These are phyloP conservation scores for Neoarius graeffei DNA, from an alignment of 2,113 vertebrate genomes.

Conservation along the genomic window DNA sequence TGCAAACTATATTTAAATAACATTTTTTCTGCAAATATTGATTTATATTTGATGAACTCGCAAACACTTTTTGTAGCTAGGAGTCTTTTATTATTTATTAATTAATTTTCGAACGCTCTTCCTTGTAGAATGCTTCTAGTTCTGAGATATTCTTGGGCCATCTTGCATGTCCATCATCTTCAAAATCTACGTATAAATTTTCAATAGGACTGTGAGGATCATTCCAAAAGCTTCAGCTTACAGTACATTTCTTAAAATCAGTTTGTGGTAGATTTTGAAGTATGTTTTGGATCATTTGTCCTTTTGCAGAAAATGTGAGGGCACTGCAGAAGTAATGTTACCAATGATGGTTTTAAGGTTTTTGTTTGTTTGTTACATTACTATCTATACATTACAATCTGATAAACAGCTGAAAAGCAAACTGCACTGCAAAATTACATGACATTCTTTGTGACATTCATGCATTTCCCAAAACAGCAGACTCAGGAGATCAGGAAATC, in stretches of 20 bases:
- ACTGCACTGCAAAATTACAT: not conserved
- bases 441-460: not conserved
- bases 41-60: not conserved
- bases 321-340: not conserved
- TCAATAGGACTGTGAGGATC: not conserved
- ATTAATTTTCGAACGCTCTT: not conserved
- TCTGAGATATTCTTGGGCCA: not conserved
- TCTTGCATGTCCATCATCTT: not conserved
- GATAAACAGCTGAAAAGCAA: not conserved
- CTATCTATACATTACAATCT: not conserved
- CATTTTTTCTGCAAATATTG: not conserved
- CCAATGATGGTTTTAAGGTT: too few species aligned
- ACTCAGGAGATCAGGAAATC: too few species aligned
- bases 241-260: not conserved
- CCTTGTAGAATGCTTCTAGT: not conserved
- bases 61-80: not conserved
- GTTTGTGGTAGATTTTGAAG: not conserved
- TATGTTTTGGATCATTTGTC: not conserved
- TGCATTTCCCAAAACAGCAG: not conserved
- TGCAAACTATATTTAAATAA: not conserved
- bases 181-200: not conserved
- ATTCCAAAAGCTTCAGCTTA: not conserved
- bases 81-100: not conserved
- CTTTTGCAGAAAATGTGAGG: not conserved
- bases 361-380: not conserved